Evolutionary conservation across 64 coral and sea anemone genomes (phyloP).

Genomic region (Dendrophyllia cribrosa): DNA sequence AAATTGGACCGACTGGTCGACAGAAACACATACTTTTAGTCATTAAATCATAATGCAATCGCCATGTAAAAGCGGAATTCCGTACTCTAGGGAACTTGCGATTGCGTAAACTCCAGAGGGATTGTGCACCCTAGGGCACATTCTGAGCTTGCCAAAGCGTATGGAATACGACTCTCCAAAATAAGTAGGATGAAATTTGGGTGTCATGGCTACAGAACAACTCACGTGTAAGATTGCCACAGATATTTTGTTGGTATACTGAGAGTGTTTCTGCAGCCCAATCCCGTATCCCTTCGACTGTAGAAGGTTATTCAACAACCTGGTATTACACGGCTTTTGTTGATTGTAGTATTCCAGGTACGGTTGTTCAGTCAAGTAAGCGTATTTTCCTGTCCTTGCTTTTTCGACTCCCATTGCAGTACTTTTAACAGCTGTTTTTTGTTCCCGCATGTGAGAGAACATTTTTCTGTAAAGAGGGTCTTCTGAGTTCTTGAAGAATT

Average conservation of each 20-base stretch:
- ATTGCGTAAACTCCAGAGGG: too few relatives aligned
- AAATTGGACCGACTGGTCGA: too few relatives aligned
- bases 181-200: too few relatives aligned
- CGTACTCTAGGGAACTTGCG: too few relatives aligned
- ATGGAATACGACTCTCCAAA: too few relatives aligned
- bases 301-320: constrained; percentile 77
- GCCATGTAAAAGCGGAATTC: too few relatives aligned
- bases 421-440: constrained; percentile 49
- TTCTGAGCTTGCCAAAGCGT: too few relatives aligned
- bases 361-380: constrained; percentile 84
- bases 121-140: too few relatives aligned
- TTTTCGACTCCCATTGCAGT: constrained; percentile 67
- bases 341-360: constrained; percentile 78
- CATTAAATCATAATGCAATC: too few relatives aligned
- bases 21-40: too few relatives aligned
- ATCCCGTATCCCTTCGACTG: constrained; percentile 92
- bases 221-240: constrained; percentile 81
- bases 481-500: constrained; percentile 81
- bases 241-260: constrained; percentile 77
- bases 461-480: constrained; percentile 63
- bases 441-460: constrained; percentile 69
- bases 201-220: too few relatives aligned
- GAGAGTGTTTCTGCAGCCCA: constrained; percentile 81
- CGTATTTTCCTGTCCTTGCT: constrained; percentile 71
- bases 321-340: constrained; percentile 86